Base-by-base conservation (phyloP, 2,113 vertebrate species). In the Oreochromis tanganicae region DNA sequence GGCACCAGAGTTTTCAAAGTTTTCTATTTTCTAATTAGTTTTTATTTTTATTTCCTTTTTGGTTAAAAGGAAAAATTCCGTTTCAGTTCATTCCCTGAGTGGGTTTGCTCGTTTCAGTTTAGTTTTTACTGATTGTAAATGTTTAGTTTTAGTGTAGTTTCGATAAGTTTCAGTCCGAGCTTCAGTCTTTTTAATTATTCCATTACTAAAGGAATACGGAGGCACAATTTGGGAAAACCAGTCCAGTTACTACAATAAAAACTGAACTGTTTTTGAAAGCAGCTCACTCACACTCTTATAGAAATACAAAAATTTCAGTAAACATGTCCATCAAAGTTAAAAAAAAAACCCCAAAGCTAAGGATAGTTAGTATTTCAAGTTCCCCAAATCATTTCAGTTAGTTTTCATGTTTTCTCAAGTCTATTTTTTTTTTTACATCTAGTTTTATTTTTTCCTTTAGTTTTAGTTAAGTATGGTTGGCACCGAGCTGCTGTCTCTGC, bases 121-220 rank as follows among this genome's bases (percentile, higher is more conserved):
- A 21, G 17, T 66, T 13, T 66, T 38, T 66, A 38, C 34, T 38
- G 61, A 7, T 66, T 66, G 21, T n/a, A 66, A 66, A 66, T 38
- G 34, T 66, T 66, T 66, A 2, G 34, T 13, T 66, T n/a, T 66
- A 66, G 34, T 38, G 32, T 66, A 5, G 61, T 66, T 66, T 38
- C 0, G 1, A 38, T 38, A 7, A 0, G 61, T 66, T n/a, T 66
- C 61, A 38, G 32, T 7, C 4, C 4, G 17, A n/a, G 10, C 32
- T 66, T 63, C 21, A 66, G 3, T 66, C 19, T 66, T 66, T 38
- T 66, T 13, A 38, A 66, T 66, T 66, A 66, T 5, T 66, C 5
- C 4, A 63, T 0, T n/a, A 63, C 17, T 38, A 19, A 66, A 21
- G 34, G 34, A 36, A 66, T 66, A 0, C 2, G 1, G 34, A 38